These are phyloP conservation scores for Potorous gilbertii DNA, from an alignment of 2,797 vertebrate genomes.

Conservation along the genomic window DNA sequence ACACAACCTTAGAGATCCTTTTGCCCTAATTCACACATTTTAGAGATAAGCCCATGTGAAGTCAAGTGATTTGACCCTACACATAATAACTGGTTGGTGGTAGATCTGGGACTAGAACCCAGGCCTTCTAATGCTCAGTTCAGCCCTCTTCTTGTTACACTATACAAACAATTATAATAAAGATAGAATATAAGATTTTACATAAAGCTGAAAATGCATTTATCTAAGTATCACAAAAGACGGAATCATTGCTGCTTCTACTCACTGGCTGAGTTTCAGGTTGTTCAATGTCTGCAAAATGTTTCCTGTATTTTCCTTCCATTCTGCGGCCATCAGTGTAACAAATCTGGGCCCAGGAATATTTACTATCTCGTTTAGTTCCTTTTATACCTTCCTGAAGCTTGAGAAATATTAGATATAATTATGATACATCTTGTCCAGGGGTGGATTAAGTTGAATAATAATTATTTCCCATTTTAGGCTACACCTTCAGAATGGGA, in stretches of 20 bases:
- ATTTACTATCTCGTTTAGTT: constrained; percentile 19
- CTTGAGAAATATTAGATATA: constrained; percentile 37
- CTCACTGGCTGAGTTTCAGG: constrained; percentile 16
- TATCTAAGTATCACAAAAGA: constrained; percentile 2
- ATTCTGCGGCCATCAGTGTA: constrained; percentile 28
- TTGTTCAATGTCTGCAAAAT: constrained; percentile 28
- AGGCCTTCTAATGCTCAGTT: background rate
- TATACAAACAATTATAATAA: background rate
- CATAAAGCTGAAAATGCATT: background rate
- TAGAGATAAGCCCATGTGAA: background rate
- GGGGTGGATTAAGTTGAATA: constrained; percentile 16
- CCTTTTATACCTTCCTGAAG: constrained; percentile 13
- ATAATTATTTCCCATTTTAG: constrained; percentile 23
- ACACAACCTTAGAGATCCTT: background rate
- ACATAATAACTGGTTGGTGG: background rate
- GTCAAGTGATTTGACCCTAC: background rate
- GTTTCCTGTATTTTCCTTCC: constrained; percentile 25
- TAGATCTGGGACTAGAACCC: background rate
- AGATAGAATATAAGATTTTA: background rate
- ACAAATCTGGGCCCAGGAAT: constrained; percentile 33
- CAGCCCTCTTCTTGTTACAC: background rate
- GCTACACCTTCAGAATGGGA: background rate
- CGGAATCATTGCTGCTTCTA: constrained; percentile 4
- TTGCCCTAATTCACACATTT: background rate
- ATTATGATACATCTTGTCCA: constrained; percentile 33